Percentiles rank a stretch among this genome's conserved stretches.
phyloP scores from a whole-genome alignment of 1,140 invertebrate genomes.

The Acromyrmex echinatior region DNA sequence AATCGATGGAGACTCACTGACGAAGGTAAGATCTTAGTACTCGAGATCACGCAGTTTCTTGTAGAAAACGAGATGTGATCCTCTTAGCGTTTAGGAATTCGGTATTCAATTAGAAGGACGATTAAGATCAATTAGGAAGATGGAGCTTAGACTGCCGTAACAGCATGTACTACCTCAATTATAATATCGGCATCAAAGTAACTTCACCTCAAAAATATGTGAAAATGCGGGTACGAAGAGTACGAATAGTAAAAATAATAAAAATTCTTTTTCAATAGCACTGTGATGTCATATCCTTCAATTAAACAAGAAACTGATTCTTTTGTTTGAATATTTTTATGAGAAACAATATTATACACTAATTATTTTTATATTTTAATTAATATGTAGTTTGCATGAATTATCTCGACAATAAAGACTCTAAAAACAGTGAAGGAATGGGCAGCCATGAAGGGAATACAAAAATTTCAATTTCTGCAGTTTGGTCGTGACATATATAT shows the following conservation, averaged over 20 bases:
- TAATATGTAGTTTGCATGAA: background rate
- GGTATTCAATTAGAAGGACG: slow-evolving; percentile 62
- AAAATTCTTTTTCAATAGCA: background rate
- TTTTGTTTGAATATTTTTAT: background rate
- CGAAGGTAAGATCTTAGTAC: slow-evolving; percentile 54
- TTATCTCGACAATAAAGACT: background rate
- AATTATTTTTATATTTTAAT: background rate
- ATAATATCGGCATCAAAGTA: background rate
- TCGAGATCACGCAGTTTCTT: slow-evolving; percentile 30
- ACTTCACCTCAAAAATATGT: background rate
- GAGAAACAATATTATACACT: background rate
- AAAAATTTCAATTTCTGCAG: slow-evolving; percentile 32
- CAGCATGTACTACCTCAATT: too few relatives aligned
- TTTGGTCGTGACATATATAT: slow-evolving; percentile 43
- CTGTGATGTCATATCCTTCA: background rate
- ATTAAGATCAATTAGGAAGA: slow-evolving; percentile 60
- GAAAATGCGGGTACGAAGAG: background rate
- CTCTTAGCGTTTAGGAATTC: slow-evolving; percentile 56
- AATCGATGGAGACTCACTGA: slow-evolving; percentile 1
- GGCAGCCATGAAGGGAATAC: slow-evolving; percentile 10
- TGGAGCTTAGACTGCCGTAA: background rate
- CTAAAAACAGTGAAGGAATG: background rate
- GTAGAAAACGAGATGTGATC: slow-evolving; percentile 48
- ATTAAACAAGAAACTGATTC: background rate
- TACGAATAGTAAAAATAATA: background rate